Evolutionary conservation across 2,888 invertebrate genomes (phyloP), one percentile per base, ranked within the genome.

Genomic region (Adelphocoris suturalis): DNA sequence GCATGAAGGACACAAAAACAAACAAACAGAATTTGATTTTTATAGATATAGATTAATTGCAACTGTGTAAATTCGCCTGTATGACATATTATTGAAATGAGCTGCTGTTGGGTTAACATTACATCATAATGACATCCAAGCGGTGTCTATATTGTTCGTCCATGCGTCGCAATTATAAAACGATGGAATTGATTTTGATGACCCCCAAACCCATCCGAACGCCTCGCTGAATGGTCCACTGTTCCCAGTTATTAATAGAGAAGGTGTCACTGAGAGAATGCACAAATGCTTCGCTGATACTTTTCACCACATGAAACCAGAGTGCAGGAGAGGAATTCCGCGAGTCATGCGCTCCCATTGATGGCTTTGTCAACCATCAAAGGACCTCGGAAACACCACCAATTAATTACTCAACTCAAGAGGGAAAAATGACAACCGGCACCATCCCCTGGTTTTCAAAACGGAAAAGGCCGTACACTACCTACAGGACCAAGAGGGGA

Each of bases 371-470:
- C 47, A 52, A 82, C 48, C 27, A 48, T 52, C 82, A 52, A 52
- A 23, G 52, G 68, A 68, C 68, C 68, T 68, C 68, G n/a, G 61
- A 13, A 23, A 68, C 23, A 68, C 47, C 2, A 82, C 27, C 52
- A 82, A 82, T 82, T 82, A 82, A 52, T 82, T 82, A 47, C 48
- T 52, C 27, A 27, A 19, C 82, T 19, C 52, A 14, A 82, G 52
- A 82, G 82, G 48, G 82, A 52, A 82, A 82, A 82, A 82, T 82
- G 52, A 82, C 82, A 52, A 82, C 52, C 52, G 46, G 78, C 82
- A 47, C 48, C 47, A 14, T 47, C 52, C 52, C 27, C 23, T 13
- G 82, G 47, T 82, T 82, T 82, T 48, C 23, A 23, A 52, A 82
- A 27, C 82, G 23, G 14, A 52, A 27, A 82, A 52, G 48, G 52